Evolutionary conservation across 2,888 invertebrate genomes (phyloP).

Genomic region (Oxyteleia sp.): DNA sequence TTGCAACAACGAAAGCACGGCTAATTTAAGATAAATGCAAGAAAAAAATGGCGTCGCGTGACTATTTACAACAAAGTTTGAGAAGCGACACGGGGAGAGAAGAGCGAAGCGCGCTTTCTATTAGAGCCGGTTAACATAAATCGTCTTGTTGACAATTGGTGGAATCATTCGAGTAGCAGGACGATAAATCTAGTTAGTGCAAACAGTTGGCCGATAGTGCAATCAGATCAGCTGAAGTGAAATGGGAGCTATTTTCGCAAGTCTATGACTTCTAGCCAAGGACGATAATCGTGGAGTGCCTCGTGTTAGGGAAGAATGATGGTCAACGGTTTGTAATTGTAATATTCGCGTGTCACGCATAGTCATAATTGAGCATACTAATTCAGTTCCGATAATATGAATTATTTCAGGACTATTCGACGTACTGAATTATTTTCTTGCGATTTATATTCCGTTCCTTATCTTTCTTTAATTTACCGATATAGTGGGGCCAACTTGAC

Average conservation of each 20-base stretch:
- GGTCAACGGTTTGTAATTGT: too few species aligned
- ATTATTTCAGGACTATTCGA: neutral
- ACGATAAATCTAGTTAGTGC: constrained; percentile 29
- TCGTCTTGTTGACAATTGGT: constrained; percentile 32
- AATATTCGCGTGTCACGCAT: too few species aligned
- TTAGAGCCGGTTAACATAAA: constrained; percentile 17
- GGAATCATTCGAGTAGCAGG: constrained; percentile 32
- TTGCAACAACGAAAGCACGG: neutral
- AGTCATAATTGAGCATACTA: too few species aligned
- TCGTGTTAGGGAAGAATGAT: too few species aligned
- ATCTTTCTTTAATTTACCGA: too few species aligned
- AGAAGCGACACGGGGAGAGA: too few species aligned
- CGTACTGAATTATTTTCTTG: too few species aligned
- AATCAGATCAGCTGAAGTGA: constrained; percentile 23
- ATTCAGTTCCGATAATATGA: too few species aligned
- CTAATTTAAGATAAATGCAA: neutral
- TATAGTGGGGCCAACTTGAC: too few species aligned
- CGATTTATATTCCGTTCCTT: too few species aligned
- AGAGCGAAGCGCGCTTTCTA: constrained; percentile 10
- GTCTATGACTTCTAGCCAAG: neutral
- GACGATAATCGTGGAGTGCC: too few species aligned
- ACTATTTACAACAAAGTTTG: constrained; percentile 3
- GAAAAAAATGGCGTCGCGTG: constrained; percentile 20
- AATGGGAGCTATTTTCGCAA: constrained; percentile 19
- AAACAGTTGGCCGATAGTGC: constrained; percentile 30